phyloP scores from a whole-genome alignment of 2,113 vertebrate genomes.

The Numenius arquata region DNA sequence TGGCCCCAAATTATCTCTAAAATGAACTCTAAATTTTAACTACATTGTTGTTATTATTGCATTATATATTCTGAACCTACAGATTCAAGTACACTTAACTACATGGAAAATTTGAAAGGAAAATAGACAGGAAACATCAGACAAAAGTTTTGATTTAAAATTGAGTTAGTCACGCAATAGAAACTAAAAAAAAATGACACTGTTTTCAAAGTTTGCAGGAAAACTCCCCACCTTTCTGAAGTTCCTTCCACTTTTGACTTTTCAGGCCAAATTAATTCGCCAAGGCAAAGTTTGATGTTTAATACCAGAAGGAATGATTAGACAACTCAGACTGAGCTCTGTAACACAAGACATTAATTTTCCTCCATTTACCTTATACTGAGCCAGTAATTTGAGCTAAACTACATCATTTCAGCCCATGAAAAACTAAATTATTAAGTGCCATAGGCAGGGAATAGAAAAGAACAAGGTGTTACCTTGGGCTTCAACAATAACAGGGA shows the following conservation, averaged over 20 bases:
- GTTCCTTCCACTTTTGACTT: not conserved
- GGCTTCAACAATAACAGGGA: conserved; percentile 23
- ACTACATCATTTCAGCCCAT: not conserved
- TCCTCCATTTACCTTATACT: conserved; percentile 8
- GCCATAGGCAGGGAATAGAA: not conserved
- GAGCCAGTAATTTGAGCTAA: conserved; percentile 33
- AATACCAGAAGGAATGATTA: conserved; percentile 15
- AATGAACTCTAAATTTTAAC: not conserved
- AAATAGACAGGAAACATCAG: not conserved
- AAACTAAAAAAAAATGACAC: not conserved
- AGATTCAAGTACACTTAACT: not conserved
- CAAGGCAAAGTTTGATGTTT: not conserved
- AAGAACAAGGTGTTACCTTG: conserved; percentile 30
- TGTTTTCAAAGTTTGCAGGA: not conserved
- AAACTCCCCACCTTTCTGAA: not conserved
- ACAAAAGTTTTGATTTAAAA: not conserved
- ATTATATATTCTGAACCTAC: not conserved
- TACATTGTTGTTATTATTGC: not conserved
- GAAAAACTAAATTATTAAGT: conserved; percentile 51
- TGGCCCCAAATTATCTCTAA: not conserved
- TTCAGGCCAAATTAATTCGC: conserved; percentile 13
- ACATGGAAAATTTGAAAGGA: not conserved
- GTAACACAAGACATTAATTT: conserved; percentile 40
- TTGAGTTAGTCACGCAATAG: not conserved
- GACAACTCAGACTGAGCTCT: not conserved